Evolutionary conservation across 1,140 invertebrate genomes (phyloP), one percentile per base, ranked within the genome.

Genomic region (Diprion similis): DNA sequence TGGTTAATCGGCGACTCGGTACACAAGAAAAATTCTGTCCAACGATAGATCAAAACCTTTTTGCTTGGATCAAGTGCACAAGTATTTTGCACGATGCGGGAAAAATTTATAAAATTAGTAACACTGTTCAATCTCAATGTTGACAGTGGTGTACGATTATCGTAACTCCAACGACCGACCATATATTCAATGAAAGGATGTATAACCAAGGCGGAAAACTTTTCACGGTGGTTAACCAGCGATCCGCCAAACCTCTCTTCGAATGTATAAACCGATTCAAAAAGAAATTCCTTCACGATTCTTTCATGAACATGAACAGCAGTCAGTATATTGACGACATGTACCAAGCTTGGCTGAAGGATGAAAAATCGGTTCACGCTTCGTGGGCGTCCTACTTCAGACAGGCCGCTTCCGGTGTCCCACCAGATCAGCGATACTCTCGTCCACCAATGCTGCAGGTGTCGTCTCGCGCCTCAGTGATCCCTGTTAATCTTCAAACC

Each of bases 311-410:
- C 70, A 77, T 73, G 47, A 79, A 37, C 9, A 85, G 79, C 68
- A 77, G 74, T 8, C 75, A 82, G 19, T 85, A 83, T 51, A 73
- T 85, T 19, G 81, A 85, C 7, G n/a, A 80, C 8, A 72, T 84
- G 13, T 83, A 85, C 64, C 71, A 76, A 0, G 17, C 24, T 0
- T 85, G 84, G 84, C 45, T 69, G 1, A 75, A 78, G 9, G 71
- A 85, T 46, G 71, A 70, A 9, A 77, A 75, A 0, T 84, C 83
- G 0, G 82, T 85, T 3, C 73, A 65, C 15, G 9, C 70, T 73
- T 88, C 88, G 0, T 90, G 89, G 89, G 84, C 88, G 47, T 71
- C 77, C 7, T 89, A 88, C 72, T 90, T 90, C 75, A 73, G 71
- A 51, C 80, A 83, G 46, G 86, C 87, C 65, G 13, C 87, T 0